Percentiles rank a stretch among this genome's conserved stretches.
Evolutionary conservation across 1,140 invertebrate species (phyloP).

Genomic region (Heliconius nattereri): DNA sequence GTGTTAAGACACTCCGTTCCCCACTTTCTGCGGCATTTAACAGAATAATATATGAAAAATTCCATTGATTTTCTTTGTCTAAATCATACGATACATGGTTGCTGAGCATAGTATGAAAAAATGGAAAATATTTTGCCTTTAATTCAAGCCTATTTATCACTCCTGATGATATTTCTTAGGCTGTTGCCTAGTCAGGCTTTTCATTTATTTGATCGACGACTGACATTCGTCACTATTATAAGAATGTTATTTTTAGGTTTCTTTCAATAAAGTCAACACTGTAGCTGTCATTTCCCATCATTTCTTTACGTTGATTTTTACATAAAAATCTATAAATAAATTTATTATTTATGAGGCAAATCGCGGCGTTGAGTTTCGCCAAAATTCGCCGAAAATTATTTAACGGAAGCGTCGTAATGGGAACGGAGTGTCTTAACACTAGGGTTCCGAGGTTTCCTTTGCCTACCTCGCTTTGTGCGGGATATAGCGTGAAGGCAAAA

Average conservation of each 20-base stretch:
- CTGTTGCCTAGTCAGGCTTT: background rate
- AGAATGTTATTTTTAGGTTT: conserved; percentile 21
- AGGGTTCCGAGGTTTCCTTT: too few relatives aligned
- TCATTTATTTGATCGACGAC: conserved; percentile 26
- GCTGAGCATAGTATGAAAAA: background rate
- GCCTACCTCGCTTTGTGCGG: too few relatives aligned
- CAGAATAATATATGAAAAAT: too few relatives aligned
- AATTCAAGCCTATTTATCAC: conserved; percentile 1
- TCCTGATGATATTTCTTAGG: background rate
- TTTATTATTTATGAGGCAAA: too few relatives aligned
- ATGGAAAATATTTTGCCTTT: background rate
- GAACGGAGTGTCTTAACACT: too few relatives aligned
- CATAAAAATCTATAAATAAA: too few relatives aligned
- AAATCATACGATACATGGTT: too few relatives aligned
- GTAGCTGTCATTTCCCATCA: conserved; percentile 11
- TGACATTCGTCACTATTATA: conserved; percentile 26
- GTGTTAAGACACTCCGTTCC: too few relatives aligned
- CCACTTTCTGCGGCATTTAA: too few relatives aligned
- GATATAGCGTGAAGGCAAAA: background rate
- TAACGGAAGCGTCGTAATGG: too few relatives aligned
- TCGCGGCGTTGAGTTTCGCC: too few relatives aligned
- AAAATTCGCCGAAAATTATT: too few relatives aligned
- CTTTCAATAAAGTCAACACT: conserved; percentile 10
- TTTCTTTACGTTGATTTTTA: background rate
- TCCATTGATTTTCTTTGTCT: background rate